Evolutionary conservation across 2,888 invertebrate genomes (phyloP), one percentile per base, ranked within the genome.

Genomic region (Toxonevra muliebris): DNA sequence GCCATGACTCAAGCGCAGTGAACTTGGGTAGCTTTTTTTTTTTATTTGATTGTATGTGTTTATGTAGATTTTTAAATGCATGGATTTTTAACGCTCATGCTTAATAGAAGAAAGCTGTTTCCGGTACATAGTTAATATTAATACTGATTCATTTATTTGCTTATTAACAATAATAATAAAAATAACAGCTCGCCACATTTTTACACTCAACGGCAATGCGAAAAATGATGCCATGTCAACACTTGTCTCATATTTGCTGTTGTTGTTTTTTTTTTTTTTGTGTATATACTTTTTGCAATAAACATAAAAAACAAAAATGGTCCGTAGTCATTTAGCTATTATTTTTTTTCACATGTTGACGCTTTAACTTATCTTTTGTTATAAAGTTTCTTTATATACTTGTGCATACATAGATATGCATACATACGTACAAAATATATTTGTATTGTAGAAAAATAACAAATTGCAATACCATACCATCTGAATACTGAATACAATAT

Each of bases 101-200:
- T n/a, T n/a, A n/a, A 7, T 30, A 30, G 2, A 30, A 30, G 30
- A 30, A 30, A 30, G 30, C 30, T 30, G 7, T 52, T 52, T 52
- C 52, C 52, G 12, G n/a, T n/a, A n/a, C n/a, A 10, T 52, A 52
- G 52, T 52, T 52, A 15, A 10, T 19, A 52, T 7, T 13, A 52
- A 58, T 54, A 68, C 59, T 68, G 68, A 62, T 59, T 68, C 63
- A 68, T 63, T 67, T 67, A 53, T 67, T 67, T 63, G 41, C 60
- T 54, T 62, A 62, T 55, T 65, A 65, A 58, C 50, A 65, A 58
- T 50, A 61, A 54, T 50, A 62, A 62, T 43, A 62, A 53, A 20
- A 62, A 54, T 42, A 62, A 48, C 10, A 62, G 30, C 40, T 54
- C 40, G 61, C 45, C 63, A 67, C 13, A 7, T 30, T 30, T 30